Percentiles rank a stretch among this genome's conserved stretches.
These are phyloP conservation scores for Bergia sp. DNA, from an alignment of 92 coral and sea anemone species.

Conservation along the genomic window DNA sequence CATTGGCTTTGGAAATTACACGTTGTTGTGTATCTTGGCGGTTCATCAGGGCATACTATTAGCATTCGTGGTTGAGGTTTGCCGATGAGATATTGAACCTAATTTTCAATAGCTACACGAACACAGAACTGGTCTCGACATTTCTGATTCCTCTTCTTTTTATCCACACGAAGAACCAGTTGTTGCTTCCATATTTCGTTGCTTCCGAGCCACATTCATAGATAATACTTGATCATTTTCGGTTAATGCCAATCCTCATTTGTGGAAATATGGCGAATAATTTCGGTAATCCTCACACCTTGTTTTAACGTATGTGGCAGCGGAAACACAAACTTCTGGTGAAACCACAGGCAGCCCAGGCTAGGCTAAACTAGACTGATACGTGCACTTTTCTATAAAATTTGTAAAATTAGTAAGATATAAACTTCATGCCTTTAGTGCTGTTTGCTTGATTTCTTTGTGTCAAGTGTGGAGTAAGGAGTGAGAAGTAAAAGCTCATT, in stretches of 20 bases:
- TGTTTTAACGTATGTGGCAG: not conserved
- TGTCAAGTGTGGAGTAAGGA: no score
- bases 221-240: not conserved
- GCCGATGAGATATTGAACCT: constrained; percentile 22
- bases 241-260: not conserved
- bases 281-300: constrained; percentile 14
- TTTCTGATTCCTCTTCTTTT: not conserved
- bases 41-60: constrained; percentile 15
- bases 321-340: not conserved
- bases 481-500: no score
- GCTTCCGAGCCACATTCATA: not conserved
- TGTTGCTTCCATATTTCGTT: not conserved
- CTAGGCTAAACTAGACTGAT: not conserved
- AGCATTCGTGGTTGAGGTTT: not conserved
- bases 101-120: not conserved
- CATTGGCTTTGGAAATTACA: constrained; percentile 35
- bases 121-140: not conserved
- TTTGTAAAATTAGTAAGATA: no score
- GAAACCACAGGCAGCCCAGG: not conserved
- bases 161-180: not conserved
- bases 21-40: constrained; percentile 32
- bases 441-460: no score
- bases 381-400: not conserved
- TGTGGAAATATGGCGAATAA: constrained; percentile 19
- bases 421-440: no score